Conservation (phyloP, 2,797 vertebrate genomes). For the Melanotaenia boesemani region DNA sequence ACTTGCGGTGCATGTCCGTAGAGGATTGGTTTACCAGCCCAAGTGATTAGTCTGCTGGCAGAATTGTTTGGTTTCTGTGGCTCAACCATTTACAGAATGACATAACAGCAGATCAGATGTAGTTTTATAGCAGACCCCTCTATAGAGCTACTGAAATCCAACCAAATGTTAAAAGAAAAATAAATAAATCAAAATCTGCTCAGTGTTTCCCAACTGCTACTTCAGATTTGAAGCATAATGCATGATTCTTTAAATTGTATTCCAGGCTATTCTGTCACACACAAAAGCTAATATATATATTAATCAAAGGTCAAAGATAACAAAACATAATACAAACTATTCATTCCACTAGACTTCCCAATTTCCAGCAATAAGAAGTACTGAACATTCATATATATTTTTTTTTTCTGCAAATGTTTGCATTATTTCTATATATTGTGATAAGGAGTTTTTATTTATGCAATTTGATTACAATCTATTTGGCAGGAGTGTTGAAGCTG, state of each 20-base stretch:
- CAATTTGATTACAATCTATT: slow-evolving; percentile 36
- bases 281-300: neutral
- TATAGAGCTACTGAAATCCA: slow-evolving; percentile 46
- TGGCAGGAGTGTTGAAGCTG: slow-evolving; percentile 20
- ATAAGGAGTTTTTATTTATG: slow-evolving; percentile 34
- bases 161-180: slow-evolving; percentile 26
- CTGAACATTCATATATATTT: neutral
- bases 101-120: slow-evolving; percentile 75
- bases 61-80: slow-evolving; percentile 81
- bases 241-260: slow-evolving; percentile 25
- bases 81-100: slow-evolving; percentile 80
- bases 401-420: slow-evolving; percentile 5
- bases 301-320: neutral
- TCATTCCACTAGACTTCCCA: neutral
- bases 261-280: slow-evolving; percentile 17
- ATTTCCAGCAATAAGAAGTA: neutral
- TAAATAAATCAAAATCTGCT: slow-evolving; percentile 1
- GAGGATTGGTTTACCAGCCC: slow-evolving; percentile 83
- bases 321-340: neutral
- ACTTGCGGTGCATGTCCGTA: slow-evolving; percentile 81
- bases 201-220: slow-evolving; percentile 37
- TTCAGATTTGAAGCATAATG: slow-evolving; percentile 39
- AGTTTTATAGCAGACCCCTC: slow-evolving; percentile 55
- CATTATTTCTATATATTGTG: neutral
- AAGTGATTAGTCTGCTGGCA: slow-evolving; percentile 81